A percentile compares a stretch with the other conserved stretches of the same genome.
phyloP scores from a whole-genome alignment of 2,113 vertebrate species.

The Cyphomyrus plagiostoma region DNA sequence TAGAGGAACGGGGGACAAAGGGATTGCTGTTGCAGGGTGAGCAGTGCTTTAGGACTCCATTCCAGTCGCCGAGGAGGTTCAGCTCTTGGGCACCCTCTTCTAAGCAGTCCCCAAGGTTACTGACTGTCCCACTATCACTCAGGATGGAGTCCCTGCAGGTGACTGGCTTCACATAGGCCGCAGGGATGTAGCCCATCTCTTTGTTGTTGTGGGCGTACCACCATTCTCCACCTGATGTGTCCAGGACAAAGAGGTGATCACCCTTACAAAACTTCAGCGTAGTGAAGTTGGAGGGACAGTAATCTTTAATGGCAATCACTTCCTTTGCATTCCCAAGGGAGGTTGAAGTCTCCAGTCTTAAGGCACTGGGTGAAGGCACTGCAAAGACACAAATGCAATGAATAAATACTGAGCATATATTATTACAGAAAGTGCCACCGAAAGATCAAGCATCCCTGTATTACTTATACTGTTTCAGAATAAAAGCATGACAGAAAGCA shows the following conservation, averaged over 20 bases:
- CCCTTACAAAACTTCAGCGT: constrained; percentile 94
- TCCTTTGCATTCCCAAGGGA: constrained; percentile 82
- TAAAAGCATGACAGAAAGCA: neutral
- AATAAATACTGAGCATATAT: neutral
- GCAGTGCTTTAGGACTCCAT: constrained; percentile 57
- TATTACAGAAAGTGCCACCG: neutral
- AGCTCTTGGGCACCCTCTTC: constrained; percentile 75
- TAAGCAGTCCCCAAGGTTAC: constrained; percentile 69
- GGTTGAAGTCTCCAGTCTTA: constrained; percentile 71
- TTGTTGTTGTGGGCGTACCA: constrained; percentile 98
- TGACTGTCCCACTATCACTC: constrained; percentile 87
- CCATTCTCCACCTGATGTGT: constrained; percentile 88
- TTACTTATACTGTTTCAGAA: neutral
- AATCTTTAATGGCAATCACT: constrained; percentile 91
- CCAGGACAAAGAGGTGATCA: constrained; percentile 86
- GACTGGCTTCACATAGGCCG: constrained; percentile 83
- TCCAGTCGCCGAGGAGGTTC: constrained; percentile 75
- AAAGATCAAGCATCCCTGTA: neutral
- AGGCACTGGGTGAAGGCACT: constrained; percentile 94
- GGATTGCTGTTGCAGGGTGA: constrained; percentile 71
- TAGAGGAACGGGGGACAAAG: constrained; percentile 70
- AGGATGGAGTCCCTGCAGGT: constrained; percentile 73
- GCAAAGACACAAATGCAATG: constrained; percentile 29
- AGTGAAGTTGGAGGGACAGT: constrained; percentile 90
- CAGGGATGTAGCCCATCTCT: constrained; percentile 95